Conservation (phyloP, 2,888 invertebrate species). For the Ormyrus labotus region DNA sequence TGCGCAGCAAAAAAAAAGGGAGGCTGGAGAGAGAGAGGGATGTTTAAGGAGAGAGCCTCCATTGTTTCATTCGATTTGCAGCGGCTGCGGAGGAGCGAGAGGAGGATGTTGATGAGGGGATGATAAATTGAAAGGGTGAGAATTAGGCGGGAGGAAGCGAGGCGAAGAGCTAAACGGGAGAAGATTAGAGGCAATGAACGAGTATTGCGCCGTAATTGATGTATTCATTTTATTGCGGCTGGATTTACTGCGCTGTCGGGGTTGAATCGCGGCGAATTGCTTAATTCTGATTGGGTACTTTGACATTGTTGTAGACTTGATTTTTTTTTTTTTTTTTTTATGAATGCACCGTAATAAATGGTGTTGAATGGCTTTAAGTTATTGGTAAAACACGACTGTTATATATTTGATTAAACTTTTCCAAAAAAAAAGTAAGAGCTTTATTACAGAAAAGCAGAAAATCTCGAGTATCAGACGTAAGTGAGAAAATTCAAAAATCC, state of each 20-base stretch:
- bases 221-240: conserved; percentile 14
- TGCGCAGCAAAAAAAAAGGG: background rate
- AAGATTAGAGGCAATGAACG: conserved; percentile 40
- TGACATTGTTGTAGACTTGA: too few species aligned
- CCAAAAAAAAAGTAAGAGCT: too few species aligned
- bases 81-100: conserved; percentile 2
- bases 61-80: conserved; percentile 54
- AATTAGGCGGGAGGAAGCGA: conserved; percentile 36
- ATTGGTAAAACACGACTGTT: too few species aligned
- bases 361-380: too few species aligned
- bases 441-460: background rate
- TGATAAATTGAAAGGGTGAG: conserved; percentile 58
- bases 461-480: background rate
- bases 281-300: too few species aligned
- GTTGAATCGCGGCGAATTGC: background rate
- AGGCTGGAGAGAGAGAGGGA: background rate
- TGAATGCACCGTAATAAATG: too few species aligned
- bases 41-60: background rate
- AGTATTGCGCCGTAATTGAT: conserved; percentile 18
- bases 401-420: too few species aligned
- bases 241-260: background rate
- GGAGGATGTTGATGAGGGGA: conserved; percentile 38
- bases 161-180: conserved; percentile 29
- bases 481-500: conserved; percentile 5
- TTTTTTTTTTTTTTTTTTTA: too few species aligned